Evolutionary conservation across 2,113 vertebrate species (phyloP), one percentile per base, ranked within the genome.

Genomic region (Dromaius novaehollandiae): DNA sequence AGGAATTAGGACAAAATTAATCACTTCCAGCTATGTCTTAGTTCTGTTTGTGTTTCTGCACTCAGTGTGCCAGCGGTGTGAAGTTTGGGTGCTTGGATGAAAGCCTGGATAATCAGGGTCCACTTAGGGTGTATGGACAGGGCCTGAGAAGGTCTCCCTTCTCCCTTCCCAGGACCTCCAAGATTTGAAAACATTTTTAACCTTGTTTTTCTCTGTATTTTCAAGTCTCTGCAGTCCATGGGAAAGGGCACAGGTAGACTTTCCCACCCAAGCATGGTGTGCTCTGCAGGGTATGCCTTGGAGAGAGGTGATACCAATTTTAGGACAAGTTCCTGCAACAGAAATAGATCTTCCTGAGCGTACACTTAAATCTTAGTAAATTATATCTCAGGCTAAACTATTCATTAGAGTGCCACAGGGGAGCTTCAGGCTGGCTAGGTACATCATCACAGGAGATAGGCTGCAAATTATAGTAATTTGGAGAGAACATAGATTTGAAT

Each of bases 391-490:
- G 65, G 73, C 88, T 74, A 88, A 96, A 86, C 96, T 83, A 71
- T 89, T 98, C 94, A 93, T 97, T 97, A 95, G 88, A 95, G 86
- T 82, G 93, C 96, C 46, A 38, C 38, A 25, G 95, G 95, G 94
- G 86, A 89, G 61, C 89, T 69, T 89, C 40, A 55, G 86, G 89
- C 84, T 75, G 44, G 92, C 84, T 66, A 65, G 69, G 91, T 40
- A 9, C 76, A 64, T 97, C 93, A 93, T 95, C 94, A 84, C 28
- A 53, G 96, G 90, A 96, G 95, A 89, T 65, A 46, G 88, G 69
- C 89, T 90, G 95, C 92, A 93, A 96, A 98, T 98, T 76, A 96
- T 68, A 97, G 98, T 96, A 42, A 97, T 98, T 98, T 82, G 88
- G 56, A 86, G 91, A 95, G 96, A 95, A 53, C 82, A 53, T 9